Base-by-base conservation (phyloP, 92 coral and sea anemone genomes). In the Bergia puertoricense region DNA sequence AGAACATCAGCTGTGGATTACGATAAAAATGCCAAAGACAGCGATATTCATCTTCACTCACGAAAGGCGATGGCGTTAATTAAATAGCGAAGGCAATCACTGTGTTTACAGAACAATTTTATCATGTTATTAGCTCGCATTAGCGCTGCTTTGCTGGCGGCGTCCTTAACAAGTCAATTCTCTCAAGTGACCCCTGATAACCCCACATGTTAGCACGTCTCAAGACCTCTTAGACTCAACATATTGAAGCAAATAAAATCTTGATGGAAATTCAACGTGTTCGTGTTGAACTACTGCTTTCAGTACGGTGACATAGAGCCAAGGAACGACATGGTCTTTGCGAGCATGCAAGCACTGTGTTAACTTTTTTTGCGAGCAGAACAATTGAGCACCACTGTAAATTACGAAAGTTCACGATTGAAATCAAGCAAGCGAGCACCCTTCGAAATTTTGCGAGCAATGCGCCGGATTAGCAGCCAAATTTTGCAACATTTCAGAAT, bases 61-160 rank as follows among this genome's bases (percentile, higher is more conserved):
- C 77, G 62, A 83, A 69, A 83, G 45, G 86, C 77, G 66, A 68
- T 83, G 86, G 86, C 77, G 66, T 69, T 83, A 83, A 83, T 84
- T 84, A 72, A 84, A n/a, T 48, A 8, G 7, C 44, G 18, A 50
- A 79, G 66, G 67, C 62, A 46, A 50, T 79, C 67, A 16, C n/a
- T 22, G 46, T 71, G 87, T 84, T 84, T 84, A 71, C 79, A 48
- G 40, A 84, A 18, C 15, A 50, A 56, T 71, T 71, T 84, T 68
- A 72, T 84, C 87, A 74, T 79, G 68, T 15, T 37, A 84, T 71
- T 84, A 68, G 38, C 57, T 22, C 78, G 62, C 45, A 36, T 71
- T 84, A 84, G 36, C 37, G 9, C 23, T 5, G 1, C 14, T 3
- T 10, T 2, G 15, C 39, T 54, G 10, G 76, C 86, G 23, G 76